Conservation (phyloP, 2,888 invertebrate genomes). For the Ditylenchus weischeri region DNA sequence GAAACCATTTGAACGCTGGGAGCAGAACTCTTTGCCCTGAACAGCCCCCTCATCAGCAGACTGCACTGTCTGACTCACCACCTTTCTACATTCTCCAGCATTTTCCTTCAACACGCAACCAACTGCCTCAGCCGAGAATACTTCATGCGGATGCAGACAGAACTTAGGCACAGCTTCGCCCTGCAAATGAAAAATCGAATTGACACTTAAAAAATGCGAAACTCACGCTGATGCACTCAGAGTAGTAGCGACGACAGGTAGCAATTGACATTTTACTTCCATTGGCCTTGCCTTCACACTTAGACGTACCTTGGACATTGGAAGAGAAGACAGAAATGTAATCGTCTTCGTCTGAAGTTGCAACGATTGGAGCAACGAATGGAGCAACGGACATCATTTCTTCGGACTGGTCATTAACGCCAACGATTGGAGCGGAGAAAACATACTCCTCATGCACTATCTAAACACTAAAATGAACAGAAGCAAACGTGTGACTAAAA, state of each 20-base stretch:
- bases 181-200: not conserved
- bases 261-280: not conserved
- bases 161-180: not conserved
- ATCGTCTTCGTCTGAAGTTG: no score
- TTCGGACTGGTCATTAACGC: no score
- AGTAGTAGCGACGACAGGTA: not conserved
- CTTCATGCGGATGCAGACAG: not conserved
- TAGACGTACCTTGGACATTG: not conserved
- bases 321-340: no score
- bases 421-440: no score
- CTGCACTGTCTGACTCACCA: not conserved
- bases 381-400: no score
- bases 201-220: not conserved
- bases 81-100: slow-evolving; percentile 1
- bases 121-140: not conserved
- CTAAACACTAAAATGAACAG: no score
- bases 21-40: slow-evolving; percentile 28
- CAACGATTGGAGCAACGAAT: no score
- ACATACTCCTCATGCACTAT: no score
- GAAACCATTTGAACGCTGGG: slow-evolving; percentile 41
- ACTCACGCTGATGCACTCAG: not conserved
- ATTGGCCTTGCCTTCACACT: not conserved
- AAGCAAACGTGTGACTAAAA: no score
- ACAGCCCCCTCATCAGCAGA: not conserved
- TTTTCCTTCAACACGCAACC: not conserved